Base-by-base conservation (phyloP, 64 coral and sea anemone species). In the Astreopora myriophthalma region DNA sequence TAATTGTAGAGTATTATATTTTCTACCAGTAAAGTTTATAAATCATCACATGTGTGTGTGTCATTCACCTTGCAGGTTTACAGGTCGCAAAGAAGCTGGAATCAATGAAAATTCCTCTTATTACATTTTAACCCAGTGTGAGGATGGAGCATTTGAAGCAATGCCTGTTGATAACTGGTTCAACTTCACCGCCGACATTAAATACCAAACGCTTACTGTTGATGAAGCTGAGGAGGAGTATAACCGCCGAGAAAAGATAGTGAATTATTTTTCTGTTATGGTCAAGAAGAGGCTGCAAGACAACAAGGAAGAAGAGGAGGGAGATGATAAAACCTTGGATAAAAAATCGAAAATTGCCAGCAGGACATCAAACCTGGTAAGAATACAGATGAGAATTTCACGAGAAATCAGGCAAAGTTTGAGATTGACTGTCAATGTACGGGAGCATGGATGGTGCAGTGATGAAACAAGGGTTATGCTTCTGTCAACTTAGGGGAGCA, bases 201-300 rank as follows among this genome's bases (percentile, higher is more conserved):
- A 74, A 20, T 96, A 99, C 73, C 73, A 86, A 37, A 99, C 97
- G 8, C 77, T 99, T 67, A 99, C 93, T 52, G 94, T 91, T 33
- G 97, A 99, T 39, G 97, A 99, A n/a, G 97, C 91, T 30, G 97
- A 99, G 32, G 97, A 99, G 85, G 97, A 99, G 48, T 99, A 96
- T 73, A 74, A 61, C 8, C 85, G 89, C 30, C 87, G 97, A 39
- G 94, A 99, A 55, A 99, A 87, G 57, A 99, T 91, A 64, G 93
- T 99, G 22, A 99, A 99, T 76, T 99, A 90, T 69, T 99, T 99
- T 74, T 99, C 97, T 35, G 63, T 99, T 1, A 99, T 99, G 97
- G 92, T 99, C 17, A 99, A 99, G 62, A 99, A 99, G 75, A 71
- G 97, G 65, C 74, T 99, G 24, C 73, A 69, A 51, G 89, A 95